Percentiles rank a stretch among this genome's conserved stretches.
These are phyloP conservation scores for Auanema sp. DNA, from an alignment of 2,888 invertebrate genomes.

Conservation along the genomic window DNA sequence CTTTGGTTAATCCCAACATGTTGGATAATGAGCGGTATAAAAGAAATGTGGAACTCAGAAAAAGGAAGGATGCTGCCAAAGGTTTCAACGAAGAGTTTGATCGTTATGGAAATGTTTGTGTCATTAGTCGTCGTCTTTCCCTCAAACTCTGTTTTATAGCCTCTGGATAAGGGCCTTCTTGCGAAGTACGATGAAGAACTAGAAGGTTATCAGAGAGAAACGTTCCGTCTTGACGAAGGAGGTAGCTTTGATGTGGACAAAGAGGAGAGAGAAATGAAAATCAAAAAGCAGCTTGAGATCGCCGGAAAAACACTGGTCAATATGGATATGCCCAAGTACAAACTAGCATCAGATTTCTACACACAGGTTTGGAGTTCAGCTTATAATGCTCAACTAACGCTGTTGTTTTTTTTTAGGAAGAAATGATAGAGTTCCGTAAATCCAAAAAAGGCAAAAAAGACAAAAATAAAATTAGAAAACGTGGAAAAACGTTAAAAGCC, in stretches of 20 bases:
- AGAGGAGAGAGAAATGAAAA: conserved; percentile 41
- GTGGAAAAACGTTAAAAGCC: conserved; percentile 54
- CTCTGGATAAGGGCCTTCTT: conserved; percentile 70
- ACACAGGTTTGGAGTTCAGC: conserved; percentile 68
- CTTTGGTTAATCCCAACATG: conserved; percentile 76
- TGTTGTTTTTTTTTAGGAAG: conserved; percentile 71
- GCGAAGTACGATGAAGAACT: conserved; percentile 94
- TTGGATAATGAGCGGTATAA: conserved; percentile 64
- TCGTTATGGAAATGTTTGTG: conserved; percentile 68
- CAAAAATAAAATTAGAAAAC: conserved; percentile 39
- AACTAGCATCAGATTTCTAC: conserved; percentile 85
- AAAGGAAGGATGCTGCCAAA: conserved; percentile 75
- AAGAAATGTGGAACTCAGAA: conserved; percentile 80
- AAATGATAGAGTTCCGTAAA: conserved; percentile 70
- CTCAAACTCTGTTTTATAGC: conserved; percentile 12
- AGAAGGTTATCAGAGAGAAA: conserved; percentile 68
- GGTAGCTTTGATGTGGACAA: conserved; percentile 52
- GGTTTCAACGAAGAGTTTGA: conserved; percentile 73
- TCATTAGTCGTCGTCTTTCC: background rate
- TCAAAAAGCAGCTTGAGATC: conserved; percentile 39
- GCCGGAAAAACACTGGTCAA: conserved; percentile 71
- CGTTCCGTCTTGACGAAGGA: conserved; percentile 51
- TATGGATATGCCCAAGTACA: conserved; percentile 67
- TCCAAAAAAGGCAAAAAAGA: conserved; percentile 59
- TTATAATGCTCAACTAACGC: too few relatives aligned